phyloP scores from a whole-genome alignment of 2,888 invertebrate species.

The Gari tellinella region DNA sequence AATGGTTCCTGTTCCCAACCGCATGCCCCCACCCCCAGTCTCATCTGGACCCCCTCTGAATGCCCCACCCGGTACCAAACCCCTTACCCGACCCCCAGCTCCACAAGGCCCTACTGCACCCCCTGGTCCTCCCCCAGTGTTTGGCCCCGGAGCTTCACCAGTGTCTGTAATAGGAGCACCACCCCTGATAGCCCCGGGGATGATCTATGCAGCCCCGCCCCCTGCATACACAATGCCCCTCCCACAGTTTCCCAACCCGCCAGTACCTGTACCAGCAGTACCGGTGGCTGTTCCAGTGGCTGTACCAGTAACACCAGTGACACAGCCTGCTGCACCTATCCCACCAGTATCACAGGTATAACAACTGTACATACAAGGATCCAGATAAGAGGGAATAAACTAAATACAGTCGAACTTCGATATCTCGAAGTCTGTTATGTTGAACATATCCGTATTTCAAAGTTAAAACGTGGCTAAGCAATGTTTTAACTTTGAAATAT shows the following conservation, averaged over 20 bases:
- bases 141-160: constrained; percentile 19
- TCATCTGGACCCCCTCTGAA: constrained; percentile 21
- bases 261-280: constrained; percentile 25
- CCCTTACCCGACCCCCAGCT: constrained; percentile 1
- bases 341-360: neutral
- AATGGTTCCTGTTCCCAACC: constrained; percentile 33
- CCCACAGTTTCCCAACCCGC: constrained; percentile 63
- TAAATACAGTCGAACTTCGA: too few relatives aligned
- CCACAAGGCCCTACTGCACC: constrained; percentile 2
- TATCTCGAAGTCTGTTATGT: too few relatives aligned
- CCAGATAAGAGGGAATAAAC: too few relatives aligned
- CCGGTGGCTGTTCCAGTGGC: constrained; percentile 4
- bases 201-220: constrained; percentile 64
- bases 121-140: constrained; percentile 22
- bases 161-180: constrained; percentile 37
- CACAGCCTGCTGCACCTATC: constrained; percentile 3
- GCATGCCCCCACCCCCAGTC: constrained; percentile 45
- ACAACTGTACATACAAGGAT: too few relatives aligned
- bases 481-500: too few relatives aligned
- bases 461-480: too few relatives aligned
- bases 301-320: constrained; percentile 1
- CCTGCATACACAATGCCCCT: constrained; percentile 62
- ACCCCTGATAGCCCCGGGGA: constrained; percentile 42
- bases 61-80: constrained; percentile 42
- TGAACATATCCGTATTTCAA: too few relatives aligned